These are phyloP conservation scores for Amblyjoppa fuscipennis DNA, from an alignment of 2,888 invertebrate genomes.

Conservation along the genomic window DNA sequence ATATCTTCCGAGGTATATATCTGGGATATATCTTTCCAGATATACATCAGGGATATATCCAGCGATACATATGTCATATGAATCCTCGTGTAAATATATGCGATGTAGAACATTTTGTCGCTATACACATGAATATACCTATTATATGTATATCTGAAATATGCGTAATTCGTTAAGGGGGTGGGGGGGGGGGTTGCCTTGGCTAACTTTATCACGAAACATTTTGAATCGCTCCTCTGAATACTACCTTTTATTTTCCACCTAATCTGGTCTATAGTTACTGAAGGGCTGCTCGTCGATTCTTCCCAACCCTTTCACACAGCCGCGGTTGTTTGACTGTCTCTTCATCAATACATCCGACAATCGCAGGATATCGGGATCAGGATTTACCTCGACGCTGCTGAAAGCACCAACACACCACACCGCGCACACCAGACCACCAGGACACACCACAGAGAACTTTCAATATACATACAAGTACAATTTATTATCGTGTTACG, in stretches of 20 bases:
- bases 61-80: background rate
- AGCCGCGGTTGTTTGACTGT: background rate
- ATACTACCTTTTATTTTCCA: background rate
- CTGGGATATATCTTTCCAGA: too few relatives aligned
- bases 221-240: background rate
- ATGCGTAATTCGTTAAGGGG: background rate
- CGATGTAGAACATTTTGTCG: background rate
- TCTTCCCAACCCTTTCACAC: too few relatives aligned
- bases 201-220: background rate
- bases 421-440: background rate
- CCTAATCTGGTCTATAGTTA: background rate
- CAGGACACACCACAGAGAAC: background rate
- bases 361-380: background rate
- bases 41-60: background rate
- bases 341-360: background rate
- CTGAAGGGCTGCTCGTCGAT: background rate
- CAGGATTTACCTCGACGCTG: background rate
- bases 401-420: background rate
- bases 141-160: too few relatives aligned
- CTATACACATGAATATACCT: too few relatives aligned
- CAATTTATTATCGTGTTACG: constrained; percentile 81
- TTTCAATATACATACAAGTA: constrained; percentile 74
- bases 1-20: too few relatives aligned
- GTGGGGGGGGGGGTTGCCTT: background rate
- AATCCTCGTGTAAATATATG: background rate